phyloP scores from a whole-genome alignment of 2,888 invertebrate species.

The Noctua janthina region DNA sequence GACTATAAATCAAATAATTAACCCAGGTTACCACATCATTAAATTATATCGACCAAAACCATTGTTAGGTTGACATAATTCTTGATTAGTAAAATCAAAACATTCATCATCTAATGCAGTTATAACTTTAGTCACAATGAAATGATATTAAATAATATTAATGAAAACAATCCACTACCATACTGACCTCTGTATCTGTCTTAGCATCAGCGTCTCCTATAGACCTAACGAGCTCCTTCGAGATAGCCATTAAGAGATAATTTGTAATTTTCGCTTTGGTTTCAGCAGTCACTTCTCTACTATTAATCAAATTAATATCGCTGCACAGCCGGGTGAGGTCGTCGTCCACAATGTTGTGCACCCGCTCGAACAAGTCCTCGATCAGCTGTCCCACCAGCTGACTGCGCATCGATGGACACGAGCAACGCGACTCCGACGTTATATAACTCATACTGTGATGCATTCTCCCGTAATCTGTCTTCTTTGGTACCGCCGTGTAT shows the following conservation, averaged over 20 bases:
- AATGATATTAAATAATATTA: conserved; percentile 53
- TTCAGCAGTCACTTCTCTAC: conserved; percentile 81
- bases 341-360: conserved; percentile 84
- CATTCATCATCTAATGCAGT: conserved; percentile 73
- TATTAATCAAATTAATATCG: conserved; percentile 79
- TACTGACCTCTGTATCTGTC: conserved; percentile 89
- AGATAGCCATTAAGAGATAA: conserved; percentile 89
- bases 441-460: conserved; percentile 88
- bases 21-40: conserved; percentile 54
- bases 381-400: conserved; percentile 87
- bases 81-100: conserved; percentile 67
- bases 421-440: conserved; percentile 84
- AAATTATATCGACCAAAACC: conserved; percentile 73
- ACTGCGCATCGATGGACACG: conserved; percentile 86
- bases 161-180: conserved; percentile 66
- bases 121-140: conserved; percentile 83
- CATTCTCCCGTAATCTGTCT: conserved; percentile 86
- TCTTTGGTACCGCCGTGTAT: conserved; percentile 88
- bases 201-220: conserved; percentile 89
- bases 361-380: conserved; percentile 86
- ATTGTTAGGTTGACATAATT: conserved; percentile 68
- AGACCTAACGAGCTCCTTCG: conserved; percentile 88
- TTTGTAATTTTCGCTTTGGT: conserved; percentile 89
- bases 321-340: conserved; percentile 84
- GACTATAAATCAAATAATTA: conserved; percentile 9